Percentiles rank a stretch among this genome's conserved stretches.
These are phyloP conservation scores for Picus viridis DNA, from an alignment of 2,797 vertebrate genomes.

Conservation along the genomic window DNA sequence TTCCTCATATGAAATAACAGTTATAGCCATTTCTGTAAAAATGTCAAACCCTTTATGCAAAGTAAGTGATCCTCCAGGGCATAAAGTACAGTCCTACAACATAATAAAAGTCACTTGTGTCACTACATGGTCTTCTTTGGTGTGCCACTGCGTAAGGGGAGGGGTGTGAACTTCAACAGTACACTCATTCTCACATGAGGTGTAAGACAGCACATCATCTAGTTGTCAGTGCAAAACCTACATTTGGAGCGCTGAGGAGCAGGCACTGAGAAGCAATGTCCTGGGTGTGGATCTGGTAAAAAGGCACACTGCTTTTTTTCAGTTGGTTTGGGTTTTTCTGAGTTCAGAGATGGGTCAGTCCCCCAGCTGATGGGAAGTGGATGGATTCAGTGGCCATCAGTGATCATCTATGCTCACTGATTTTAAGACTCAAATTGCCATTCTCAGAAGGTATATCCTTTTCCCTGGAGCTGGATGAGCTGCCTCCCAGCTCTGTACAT, in stretches of 20 bases:
- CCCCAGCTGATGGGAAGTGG: background rate
- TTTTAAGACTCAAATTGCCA: background rate
- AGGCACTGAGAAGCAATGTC: background rate
- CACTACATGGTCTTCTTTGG: background rate
- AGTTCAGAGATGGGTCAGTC: background rate
- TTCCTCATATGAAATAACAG: background rate
- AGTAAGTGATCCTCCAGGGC: conserved; percentile 18
- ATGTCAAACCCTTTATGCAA: conserved; percentile 19
- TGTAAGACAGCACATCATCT: background rate
- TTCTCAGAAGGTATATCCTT: background rate
- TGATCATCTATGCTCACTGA: background rate
- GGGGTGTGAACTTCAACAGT: background rate
- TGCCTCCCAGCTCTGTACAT: background rate
- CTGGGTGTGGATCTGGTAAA: background rate
- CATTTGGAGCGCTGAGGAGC: background rate
- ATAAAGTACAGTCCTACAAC: background rate
- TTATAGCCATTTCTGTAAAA: conserved; percentile 43
- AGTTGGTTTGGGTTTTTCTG: background rate
- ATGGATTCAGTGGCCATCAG: background rate
- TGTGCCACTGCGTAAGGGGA: background rate
- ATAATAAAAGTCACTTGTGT: conserved; percentile 26
- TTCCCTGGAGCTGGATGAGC: background rate
- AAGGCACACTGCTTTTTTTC: background rate
- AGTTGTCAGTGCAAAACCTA: background rate
- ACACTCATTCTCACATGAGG: fast-evolving